A percentile compares a stretch with the other conserved stretches of the same genome.
phyloP scores from a whole-genome alignment of 2,888 invertebrate genomes.

The Cerastoderma edule region DNA sequence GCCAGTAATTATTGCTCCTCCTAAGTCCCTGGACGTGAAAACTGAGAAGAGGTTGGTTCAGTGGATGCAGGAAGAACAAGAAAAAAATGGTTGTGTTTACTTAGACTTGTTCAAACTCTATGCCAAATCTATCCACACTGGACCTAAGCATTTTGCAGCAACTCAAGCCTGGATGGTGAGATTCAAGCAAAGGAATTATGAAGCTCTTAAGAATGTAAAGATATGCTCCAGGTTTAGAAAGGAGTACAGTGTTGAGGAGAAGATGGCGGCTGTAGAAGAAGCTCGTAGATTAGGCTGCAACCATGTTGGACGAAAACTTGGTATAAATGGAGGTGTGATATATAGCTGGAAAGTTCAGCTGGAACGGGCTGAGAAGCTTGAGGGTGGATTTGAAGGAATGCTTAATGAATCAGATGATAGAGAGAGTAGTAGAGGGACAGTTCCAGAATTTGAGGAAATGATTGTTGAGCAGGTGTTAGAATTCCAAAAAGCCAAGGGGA shows the following conservation, averaged over 20 bases:
- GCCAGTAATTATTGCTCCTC: constrained; percentile 56
- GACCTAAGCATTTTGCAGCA: constrained; percentile 58
- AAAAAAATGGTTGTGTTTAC: constrained; percentile 53
- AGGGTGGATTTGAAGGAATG: not conserved
- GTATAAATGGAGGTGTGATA: constrained; percentile 58
- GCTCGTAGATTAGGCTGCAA: constrained; percentile 56
- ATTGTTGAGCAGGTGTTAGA: constrained; percentile 50
- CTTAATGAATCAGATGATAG: constrained; percentile 3
- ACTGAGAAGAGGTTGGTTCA: constrained; percentile 58
- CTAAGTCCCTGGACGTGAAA: constrained; percentile 51
- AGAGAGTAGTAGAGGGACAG: constrained; percentile 43
- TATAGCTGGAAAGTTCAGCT: constrained; percentile 56
- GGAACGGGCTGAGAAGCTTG: constrained; percentile 48
- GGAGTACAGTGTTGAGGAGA: constrained; percentile 49
- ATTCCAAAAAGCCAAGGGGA: constrained; percentile 42
- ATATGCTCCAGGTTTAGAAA: constrained; percentile 53
- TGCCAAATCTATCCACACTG: constrained; percentile 54
- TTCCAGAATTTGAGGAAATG: constrained; percentile 53
- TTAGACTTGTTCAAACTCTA: constrained; percentile 55
- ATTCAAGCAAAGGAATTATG: constrained; percentile 53
- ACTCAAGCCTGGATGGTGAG: constrained; percentile 59
- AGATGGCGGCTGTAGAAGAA: constrained; percentile 55
- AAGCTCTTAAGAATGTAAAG: constrained; percentile 46
- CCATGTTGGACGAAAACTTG: constrained; percentile 56
- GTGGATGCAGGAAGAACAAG: constrained; percentile 56